Conservation (phyloP, 2,113 vertebrate species). For the Globicephala melas region DNA sequence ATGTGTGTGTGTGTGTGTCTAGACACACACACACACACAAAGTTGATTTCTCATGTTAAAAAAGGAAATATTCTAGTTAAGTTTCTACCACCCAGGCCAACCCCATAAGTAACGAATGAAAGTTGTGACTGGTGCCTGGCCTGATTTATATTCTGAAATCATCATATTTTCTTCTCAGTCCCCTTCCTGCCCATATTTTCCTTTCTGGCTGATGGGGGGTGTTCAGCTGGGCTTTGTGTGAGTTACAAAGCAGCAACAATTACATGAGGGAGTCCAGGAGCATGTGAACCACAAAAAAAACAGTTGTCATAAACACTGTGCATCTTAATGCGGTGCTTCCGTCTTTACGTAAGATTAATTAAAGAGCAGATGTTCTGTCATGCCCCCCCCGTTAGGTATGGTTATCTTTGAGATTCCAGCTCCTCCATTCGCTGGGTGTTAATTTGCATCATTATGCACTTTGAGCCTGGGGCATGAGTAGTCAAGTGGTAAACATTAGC, state of each 20-base stretch:
- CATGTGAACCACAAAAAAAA: constrained; percentile 76
- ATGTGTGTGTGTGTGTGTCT: neutral
- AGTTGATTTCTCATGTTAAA: constrained; percentile 18
- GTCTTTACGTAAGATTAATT: constrained; percentile 87
- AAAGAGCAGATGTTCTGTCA: constrained; percentile 86
- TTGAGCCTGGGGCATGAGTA: constrained; percentile 84
- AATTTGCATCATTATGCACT: constrained; percentile 86
- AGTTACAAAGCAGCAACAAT: constrained; percentile 83
- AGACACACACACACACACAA: neutral
- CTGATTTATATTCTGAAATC: constrained; percentile 70
- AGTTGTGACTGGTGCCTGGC: constrained; percentile 44
- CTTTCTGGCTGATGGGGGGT: constrained; percentile 72
- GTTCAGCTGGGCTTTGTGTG: constrained; percentile 78
- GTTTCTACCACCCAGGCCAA: constrained; percentile 48
- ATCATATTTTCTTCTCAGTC: constrained; percentile 53
- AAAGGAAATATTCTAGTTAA: constrained; percentile 30
- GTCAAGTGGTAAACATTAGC: constrained; percentile 85
- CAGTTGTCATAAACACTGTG: constrained; percentile 82
- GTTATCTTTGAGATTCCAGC: constrained; percentile 83
- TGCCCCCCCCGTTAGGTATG: constrained; percentile 82
- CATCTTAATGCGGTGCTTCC: constrained; percentile 77
- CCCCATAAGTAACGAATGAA: constrained; percentile 36
- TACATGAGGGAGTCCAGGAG: constrained; percentile 75
- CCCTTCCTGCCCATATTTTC: constrained; percentile 64
- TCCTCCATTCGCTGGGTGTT: constrained; percentile 80